Evolutionary conservation across 2,797 vertebrate genomes (phyloP).

Genomic region (Ptychadena robeensis): DNA sequence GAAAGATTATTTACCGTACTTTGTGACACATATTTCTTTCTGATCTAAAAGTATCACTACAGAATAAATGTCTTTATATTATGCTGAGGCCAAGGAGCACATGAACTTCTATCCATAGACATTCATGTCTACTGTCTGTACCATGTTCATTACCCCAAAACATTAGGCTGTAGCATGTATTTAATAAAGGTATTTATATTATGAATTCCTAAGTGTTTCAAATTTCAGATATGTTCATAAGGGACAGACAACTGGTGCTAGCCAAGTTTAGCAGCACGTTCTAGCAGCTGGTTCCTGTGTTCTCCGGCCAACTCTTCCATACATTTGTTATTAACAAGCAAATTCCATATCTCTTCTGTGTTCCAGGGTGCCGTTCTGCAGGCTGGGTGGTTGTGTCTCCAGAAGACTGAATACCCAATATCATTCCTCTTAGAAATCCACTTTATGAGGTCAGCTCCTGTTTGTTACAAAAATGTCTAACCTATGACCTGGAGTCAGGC

Average conservation of each 20-base stretch:
- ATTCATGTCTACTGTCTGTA: background rate
- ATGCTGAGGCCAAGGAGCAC: no score
- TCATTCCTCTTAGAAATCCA: background rate
- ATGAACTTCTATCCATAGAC: no score
- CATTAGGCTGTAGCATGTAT: conserved; percentile 19
- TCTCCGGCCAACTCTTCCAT: conserved; percentile 22
- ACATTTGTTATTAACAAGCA: conserved; percentile 36
- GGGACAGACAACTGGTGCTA: conserved; percentile 41
- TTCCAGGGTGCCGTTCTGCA: background rate
- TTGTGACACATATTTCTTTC: no score
- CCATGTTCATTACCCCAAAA: background rate
- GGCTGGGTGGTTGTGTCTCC: background rate
- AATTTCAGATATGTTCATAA: conserved; percentile 25
- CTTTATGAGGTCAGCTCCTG: conserved; percentile 45
- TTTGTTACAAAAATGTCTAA: conserved; percentile 28
- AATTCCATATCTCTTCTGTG: conserved; percentile 22
- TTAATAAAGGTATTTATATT: conserved; percentile 41
- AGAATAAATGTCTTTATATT: no score
- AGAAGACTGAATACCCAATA: background rate
- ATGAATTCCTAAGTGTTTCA: conserved; percentile 42
- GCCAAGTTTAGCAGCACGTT: conserved; percentile 41
- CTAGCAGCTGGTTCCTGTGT: conserved; percentile 35
- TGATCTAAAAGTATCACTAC: no score
- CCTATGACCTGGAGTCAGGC: conserved; percentile 12
- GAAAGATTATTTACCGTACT: no score